Base-by-base conservation (phyloP, 2,888 invertebrate genomes). In the Drosophila helvetica region DNA sequence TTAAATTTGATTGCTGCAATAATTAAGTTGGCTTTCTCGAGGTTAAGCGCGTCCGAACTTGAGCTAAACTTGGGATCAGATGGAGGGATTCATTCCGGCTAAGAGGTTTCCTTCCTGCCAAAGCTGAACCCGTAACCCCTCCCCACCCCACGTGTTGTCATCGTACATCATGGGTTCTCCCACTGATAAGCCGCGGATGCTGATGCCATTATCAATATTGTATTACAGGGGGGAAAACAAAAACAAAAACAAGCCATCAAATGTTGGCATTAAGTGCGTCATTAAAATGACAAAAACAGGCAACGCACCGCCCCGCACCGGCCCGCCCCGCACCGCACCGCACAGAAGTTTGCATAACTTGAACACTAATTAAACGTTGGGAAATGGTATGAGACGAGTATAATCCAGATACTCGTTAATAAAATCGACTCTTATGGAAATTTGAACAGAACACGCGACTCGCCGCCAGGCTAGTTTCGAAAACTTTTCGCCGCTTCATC, bases 231-330 rank as follows among this genome's bases (percentile, higher is more conserved):
- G 27, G 27, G 8, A 8, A 27, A 27, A 27, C 8, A 8, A 27
- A 27, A 27, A 27, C 27, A 27, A 27, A 62, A 57, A 52, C n/a
- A 27, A 15, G 27, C 27, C 27, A 27, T 27, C 9, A 51, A 48
- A 19, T 60, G 59, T 42, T 59, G 59, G 55, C 70, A 70, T 70
- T 33, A 72, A 72, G 33, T 71, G 71, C 71, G 71, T 71, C 73
- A 72, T 47, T 57, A 63, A 56, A 22, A 18, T 25, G 18, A 25
- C 18, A 22, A 15, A 47, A 22, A 1, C 30, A 15, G 45, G 15
- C 48, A 42, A 30, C 52, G 18, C 19, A 22, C 12, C 8, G 3
- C 25, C n/a, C n/a, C n/a, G n/a, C n/a, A n/a, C n/a, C n/a, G n/a
- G n/a, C n/a, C n/a, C n/a, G n/a, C n/a, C n/a, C n/a, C n/a, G 15